phyloP scores from a whole-genome alignment of 2,888 invertebrate genomes.

The Hyalella azteca region DNA sequence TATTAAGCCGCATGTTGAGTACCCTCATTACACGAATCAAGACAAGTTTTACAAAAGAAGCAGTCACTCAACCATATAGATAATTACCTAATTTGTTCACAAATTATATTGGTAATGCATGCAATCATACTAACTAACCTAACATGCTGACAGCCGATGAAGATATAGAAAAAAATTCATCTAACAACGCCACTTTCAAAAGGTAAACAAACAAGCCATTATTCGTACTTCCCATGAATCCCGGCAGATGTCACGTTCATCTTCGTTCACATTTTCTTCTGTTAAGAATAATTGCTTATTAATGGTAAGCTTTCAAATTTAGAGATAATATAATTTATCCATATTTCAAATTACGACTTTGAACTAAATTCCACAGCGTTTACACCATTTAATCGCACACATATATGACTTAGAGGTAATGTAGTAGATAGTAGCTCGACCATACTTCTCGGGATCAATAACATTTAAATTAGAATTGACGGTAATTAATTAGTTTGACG shows the following conservation, averaged over 20 bases:
- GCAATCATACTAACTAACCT: not conserved
- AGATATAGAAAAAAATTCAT: constrained; percentile 15
- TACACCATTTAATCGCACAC: too few species aligned
- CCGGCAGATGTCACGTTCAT: constrained; percentile 52
- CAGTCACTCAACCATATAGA: not conserved
- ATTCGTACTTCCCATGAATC: constrained; percentile 44
- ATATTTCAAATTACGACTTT: too few species aligned
- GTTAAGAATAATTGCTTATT: not conserved
- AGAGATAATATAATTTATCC: not conserved
- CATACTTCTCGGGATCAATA: too few species aligned
- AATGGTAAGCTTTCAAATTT: constrained; percentile 8
- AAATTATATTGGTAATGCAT: not conserved
- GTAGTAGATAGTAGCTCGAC: too few species aligned
- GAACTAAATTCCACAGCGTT: too few species aligned
- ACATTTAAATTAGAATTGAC: too few species aligned
- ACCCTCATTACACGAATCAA: not conserved
- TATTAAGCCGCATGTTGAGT: not conserved
- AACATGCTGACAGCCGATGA: constrained; percentile 23
- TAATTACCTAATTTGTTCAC: not conserved
- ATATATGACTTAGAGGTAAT: too few species aligned
- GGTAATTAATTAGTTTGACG: too few species aligned
- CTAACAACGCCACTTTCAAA: constrained; percentile 42
- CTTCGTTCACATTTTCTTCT: constrained; percentile 34
- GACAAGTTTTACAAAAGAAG: not conserved
- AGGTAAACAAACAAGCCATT: constrained; percentile 58